Conservation (phyloP, 2,113 vertebrate genomes). For the Antennarius striatus region DNA sequence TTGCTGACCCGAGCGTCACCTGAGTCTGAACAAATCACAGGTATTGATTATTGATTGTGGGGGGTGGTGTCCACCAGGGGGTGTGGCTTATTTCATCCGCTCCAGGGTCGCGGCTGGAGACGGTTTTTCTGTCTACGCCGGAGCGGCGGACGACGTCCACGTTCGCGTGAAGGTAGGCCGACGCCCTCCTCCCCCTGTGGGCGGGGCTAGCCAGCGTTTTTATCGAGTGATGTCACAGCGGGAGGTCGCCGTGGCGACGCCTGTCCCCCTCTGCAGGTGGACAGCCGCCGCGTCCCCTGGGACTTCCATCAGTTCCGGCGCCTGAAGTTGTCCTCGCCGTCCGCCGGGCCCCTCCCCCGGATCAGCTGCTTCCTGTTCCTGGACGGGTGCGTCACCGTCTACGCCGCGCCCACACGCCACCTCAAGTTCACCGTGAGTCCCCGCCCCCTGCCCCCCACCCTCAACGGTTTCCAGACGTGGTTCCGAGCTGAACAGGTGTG, state of each 20-base stretch:
- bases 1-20: too few relatives aligned
- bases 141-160: background rate
- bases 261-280: conserved; percentile 32
- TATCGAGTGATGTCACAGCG: too few relatives aligned
- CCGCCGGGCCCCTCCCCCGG: background rate
- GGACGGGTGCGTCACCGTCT: conserved; percentile 34
- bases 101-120: background rate
- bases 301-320: conserved; percentile 37
- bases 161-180: conserved; percentile 28
- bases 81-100: background rate
- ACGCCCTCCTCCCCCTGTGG: too few relatives aligned
- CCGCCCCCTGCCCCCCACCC: background rate
- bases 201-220: too few relatives aligned
- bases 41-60: too few relatives aligned
- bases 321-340: background rate
- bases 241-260: background rate
- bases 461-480: too few relatives aligned
- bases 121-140: conserved; percentile 20
- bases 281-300: conserved; percentile 19
- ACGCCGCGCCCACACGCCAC: background rate
- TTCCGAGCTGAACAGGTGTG: background rate
- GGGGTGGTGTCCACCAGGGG: conserved; percentile 31
- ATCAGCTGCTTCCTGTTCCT: conserved; percentile 51
- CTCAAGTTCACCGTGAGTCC: conserved; percentile 19
- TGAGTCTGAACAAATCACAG: too few relatives aligned